Evolutionary conservation across 2,113 vertebrate species (phyloP).

Genomic region (Meriones unguiculatus): DNA sequence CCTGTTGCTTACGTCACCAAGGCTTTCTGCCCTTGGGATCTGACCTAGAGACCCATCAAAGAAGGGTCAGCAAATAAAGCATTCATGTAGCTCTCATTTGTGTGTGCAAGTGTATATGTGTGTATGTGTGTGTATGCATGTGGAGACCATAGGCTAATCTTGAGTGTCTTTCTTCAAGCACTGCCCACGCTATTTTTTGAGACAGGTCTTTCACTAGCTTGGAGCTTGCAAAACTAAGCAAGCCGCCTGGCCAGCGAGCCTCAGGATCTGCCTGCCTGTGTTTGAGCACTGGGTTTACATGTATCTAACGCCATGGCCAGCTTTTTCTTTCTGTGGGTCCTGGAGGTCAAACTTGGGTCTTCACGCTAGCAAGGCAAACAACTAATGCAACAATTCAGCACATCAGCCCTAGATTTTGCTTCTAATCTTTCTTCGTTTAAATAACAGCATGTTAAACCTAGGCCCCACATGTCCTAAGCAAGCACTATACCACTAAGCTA

Average conservation of each 20-base stretch:
- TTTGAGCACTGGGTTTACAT: neutral
- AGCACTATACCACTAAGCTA: neutral
- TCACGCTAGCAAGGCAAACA: neutral
- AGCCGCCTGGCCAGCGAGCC: neutral
- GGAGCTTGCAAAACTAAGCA: neutral
- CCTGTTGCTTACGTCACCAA: rapidly evolving
- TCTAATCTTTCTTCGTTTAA: neutral
- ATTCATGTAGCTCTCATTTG: neutral
- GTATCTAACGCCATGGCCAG: neutral
- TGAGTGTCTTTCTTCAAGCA: neutral
- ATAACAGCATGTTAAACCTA: neutral
- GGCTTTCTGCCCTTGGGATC: neutral
- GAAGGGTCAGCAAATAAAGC: too few species aligned
- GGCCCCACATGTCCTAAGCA: neutral
- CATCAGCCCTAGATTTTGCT: neutral
- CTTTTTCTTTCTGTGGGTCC: neutral
- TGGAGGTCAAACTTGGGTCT: neutral
- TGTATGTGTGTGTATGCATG: neutral
- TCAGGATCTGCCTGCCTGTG: neutral
- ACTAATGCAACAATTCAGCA: neutral
- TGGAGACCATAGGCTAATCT: neutral
- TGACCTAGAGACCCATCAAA: too few species aligned
- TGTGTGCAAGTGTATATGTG: too few species aligned
- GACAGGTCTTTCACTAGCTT: neutral
- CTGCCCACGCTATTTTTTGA: neutral